Percentiles rank a stretch among this genome's conserved stretches.
Conservation (phyloP, 2,888 invertebrate genomes). For the Tiliacea citrago region DNA sequence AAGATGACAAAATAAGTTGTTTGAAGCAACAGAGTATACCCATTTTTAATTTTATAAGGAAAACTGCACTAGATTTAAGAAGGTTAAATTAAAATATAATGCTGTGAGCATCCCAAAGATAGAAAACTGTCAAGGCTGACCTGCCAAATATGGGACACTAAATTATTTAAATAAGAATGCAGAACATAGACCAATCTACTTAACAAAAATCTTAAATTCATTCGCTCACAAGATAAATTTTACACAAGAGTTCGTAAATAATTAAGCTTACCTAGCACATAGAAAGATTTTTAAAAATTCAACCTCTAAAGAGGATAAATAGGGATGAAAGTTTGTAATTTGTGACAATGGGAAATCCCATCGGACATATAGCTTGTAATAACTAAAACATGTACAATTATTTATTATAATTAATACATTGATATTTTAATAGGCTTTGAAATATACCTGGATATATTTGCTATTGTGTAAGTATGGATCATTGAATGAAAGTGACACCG, state of each 20-base stretch:
- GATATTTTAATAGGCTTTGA: neutral
- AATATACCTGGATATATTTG: neutral
- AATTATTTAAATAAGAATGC: constrained; percentile 1
- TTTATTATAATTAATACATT: neutral
- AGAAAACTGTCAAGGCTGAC: constrained; percentile 13
- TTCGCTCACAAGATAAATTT: neutral
- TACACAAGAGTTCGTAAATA: neutral
- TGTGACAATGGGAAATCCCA: neutral
- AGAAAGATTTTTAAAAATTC: neutral
- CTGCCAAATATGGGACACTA: constrained; percentile 5
- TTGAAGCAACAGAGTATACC: neutral
- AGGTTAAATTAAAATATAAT: constrained; percentile 24
- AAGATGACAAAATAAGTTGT: neutral
- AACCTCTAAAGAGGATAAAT: too few species aligned
- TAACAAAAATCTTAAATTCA: neutral
- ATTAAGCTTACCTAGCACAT: too few species aligned
- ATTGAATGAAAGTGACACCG: neutral
- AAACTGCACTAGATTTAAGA: neutral
- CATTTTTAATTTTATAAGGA: neutral
- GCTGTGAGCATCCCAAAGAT: neutral
- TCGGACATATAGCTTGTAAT: neutral
- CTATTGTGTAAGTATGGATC: too few species aligned
- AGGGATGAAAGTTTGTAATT: too few species aligned
- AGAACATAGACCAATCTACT: neutral
- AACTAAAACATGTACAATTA: neutral